Conservation (phyloP, 2,113 vertebrate genomes). For the Indri indri region DNA sequence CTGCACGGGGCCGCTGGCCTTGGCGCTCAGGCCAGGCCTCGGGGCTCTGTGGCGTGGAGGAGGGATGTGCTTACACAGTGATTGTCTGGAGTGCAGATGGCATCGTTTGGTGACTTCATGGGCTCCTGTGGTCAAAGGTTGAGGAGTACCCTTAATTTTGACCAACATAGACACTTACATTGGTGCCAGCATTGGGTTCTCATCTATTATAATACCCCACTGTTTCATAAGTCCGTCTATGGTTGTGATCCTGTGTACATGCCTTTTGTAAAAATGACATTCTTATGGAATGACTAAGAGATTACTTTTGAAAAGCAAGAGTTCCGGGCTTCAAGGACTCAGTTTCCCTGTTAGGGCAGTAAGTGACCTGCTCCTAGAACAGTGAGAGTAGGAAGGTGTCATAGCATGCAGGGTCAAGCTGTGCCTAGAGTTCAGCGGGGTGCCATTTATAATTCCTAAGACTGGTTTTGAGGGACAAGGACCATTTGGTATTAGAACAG, state of each 20-base stretch:
- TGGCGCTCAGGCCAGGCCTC: neutral
- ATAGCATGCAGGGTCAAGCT: neutral
- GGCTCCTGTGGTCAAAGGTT: neutral
- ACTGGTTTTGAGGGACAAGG: neutral
- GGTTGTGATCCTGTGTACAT: neutral
- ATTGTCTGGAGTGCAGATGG: neutral
- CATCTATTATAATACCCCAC: neutral
- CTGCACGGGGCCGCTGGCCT: neutral
- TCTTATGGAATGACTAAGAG: neutral
- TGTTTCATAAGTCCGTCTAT: neutral
- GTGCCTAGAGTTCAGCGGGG: neutral
- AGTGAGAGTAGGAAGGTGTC: neutral
- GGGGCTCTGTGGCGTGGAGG: neutral
- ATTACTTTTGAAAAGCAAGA: neutral
- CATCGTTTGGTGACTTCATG: neutral
- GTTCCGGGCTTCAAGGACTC: neutral
- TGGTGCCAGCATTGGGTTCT: neutral
- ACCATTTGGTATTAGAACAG: conserved; percentile 22
- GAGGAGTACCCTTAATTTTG: neutral
- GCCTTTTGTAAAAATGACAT: neutral
- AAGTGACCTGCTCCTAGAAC: neutral
- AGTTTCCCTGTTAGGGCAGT: neutral
- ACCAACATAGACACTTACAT: neutral
- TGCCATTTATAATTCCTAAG: neutral
- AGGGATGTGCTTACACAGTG: neutral